A percentile compares a stretch with the other conserved stretches of the same genome.
Evolutionary conservation across 1,140 invertebrate genomes (phyloP).

Genomic region (Apis cerana): DNA sequence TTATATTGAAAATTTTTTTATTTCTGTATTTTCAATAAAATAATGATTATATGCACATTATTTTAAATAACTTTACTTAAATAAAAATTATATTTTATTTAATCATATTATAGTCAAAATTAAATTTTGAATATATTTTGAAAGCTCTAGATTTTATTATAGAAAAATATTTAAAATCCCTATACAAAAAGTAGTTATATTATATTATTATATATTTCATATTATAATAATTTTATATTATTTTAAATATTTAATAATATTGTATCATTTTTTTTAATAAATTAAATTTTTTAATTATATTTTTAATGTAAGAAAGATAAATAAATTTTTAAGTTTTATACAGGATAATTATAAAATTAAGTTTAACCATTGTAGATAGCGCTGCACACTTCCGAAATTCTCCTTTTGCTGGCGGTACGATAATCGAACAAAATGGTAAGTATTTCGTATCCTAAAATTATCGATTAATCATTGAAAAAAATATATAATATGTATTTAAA

Average conservation of each 20-base stretch:
- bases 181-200: background rate
- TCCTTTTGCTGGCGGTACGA: constrained; percentile 42
- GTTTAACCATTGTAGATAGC: constrained; percentile 30
- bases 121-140: background rate
- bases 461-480: constrained; percentile 55
- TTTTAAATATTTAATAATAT: background rate
- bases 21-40: background rate
- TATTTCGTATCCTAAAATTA: constrained; percentile 67
- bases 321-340: background rate
- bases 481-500: constrained; percentile 12
- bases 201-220: background rate
- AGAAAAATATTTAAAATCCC: background rate
- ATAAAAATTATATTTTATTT: background rate
- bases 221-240: background rate
- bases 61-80: background rate
- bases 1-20: background rate
- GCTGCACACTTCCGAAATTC: constrained; percentile 18
- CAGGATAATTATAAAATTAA: background rate
- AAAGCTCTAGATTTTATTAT: background rate
- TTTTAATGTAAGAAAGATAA: background rate
- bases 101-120: background rate
- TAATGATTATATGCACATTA: background rate
- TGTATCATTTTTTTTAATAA: background rate
- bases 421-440: constrained; percentile 75
- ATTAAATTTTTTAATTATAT: background rate